Evolutionary conservation across 2,113 vertebrate genomes (phyloP), one percentile per base, ranked within the genome.

Genomic region (Paradoxurus hermaphroditus): DNA sequence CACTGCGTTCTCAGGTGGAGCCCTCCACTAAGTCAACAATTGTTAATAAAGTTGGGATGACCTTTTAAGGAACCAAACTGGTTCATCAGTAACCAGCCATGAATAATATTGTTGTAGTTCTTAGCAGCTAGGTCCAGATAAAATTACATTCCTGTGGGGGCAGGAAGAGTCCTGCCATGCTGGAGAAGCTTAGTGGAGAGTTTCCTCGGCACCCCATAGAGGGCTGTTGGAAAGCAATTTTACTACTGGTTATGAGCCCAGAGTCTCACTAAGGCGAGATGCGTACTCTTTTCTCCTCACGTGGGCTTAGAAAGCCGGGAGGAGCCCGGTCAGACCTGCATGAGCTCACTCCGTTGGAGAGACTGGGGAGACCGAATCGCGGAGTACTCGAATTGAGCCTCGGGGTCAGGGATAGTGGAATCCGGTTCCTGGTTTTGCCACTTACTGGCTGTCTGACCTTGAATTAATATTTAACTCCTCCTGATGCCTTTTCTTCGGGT

Each of bases 31-130:
- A 59, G 67, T 78, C 91, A 96, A 93, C 70, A 94, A 16, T 91
- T 89, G 87, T 91, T 97, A 83, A 97, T 97, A 93, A 97, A 91
- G 77, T 65, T 67, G 67, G 92, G 86, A 44, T 91, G 92, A 75
- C 94, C 92, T 95, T 96, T 97, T 92, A 95, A 94, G 95, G 93
- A 56, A 53, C 62, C 85, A 75, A 36, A 85, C 91, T 7, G 27
- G 92, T 83, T 67, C 65, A 39, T 88, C 94, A 68, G 73, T 93
- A 91, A 91, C 36, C 18, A 65, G 95, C 96, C 88, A 84, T 95
- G 90, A 97, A 96, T 95, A 98, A 97, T 95, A 82, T 73, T 97
- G 91, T 89, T 93, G 59, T 73, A 77, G 59, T 91, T 95, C 91
- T 96, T 44, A 81, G 79, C 63, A 36, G 25, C 49, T 12, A 79